A percentile compares a stretch with the other conserved stretches of the same genome.
Evolutionary conservation across 1,140 invertebrate genomes (phyloP).

Genomic region (Cotesia typhae): DNA sequence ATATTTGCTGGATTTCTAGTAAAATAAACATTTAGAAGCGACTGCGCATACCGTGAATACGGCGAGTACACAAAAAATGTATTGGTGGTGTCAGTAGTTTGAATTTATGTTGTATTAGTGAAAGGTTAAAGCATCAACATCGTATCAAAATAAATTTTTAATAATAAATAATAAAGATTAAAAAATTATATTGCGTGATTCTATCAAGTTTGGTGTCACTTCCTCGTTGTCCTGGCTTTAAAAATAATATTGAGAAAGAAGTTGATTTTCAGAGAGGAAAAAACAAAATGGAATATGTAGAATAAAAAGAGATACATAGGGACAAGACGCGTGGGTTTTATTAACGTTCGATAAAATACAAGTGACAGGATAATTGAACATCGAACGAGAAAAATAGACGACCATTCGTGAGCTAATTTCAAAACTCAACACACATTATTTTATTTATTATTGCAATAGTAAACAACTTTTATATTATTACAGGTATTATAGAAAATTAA

Average conservation of each 20-base stretch:
- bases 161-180: neutral
- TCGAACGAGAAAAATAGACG: constrained; percentile 35
- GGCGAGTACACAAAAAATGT: constrained; percentile 8
- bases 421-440: neutral
- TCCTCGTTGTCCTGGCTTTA: constrained; percentile 35
- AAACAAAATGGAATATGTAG: constrained; percentile 24
- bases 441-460: neutral
- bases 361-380: constrained; percentile 42
- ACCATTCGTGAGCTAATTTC: constrained; percentile 24
- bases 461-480: neutral
- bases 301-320: neutral
- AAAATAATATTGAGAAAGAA: constrained; percentile 42
- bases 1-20: neutral
- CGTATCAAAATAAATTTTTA: neutral
- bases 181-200: neutral
- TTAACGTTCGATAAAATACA: constrained; percentile 43
- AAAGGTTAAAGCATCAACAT: constrained; percentile 10
- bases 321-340: constrained; percentile 34
- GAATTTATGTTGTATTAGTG: constrained; percentile 18
- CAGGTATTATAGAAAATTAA: neutral
- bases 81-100: neutral
- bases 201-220: constrained; percentile 1
- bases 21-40: constrained; percentile 3
- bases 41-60: constrained; percentile 22
- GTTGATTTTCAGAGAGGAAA: constrained; percentile 6